Percentiles rank a stretch among this genome's conserved stretches.
Evolutionary conservation across 2,113 vertebrate genomes (phyloP).

Genomic region (Hirundichthys speculiger): DNA sequence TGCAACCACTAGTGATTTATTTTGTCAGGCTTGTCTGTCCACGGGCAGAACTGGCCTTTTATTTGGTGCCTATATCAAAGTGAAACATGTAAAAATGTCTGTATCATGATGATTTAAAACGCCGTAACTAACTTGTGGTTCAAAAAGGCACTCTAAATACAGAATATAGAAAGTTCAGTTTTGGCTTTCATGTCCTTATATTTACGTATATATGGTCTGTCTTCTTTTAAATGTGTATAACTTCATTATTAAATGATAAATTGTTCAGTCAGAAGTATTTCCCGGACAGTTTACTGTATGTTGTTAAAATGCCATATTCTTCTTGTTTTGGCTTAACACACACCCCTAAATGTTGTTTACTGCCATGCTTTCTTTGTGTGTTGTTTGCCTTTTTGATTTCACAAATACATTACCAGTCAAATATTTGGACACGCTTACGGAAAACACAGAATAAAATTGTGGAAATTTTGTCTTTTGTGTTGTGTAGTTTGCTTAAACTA

Average conservation of each 20-base stretch:
- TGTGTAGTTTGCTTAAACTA: slow-evolving; percentile 31
- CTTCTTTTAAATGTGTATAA: no score
- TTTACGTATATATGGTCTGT: neutral
- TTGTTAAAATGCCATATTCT: neutral
- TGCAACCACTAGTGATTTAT: neutral
- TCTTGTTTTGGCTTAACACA: slow-evolving; percentile 13
- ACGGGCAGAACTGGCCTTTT: no score
- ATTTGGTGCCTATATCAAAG: no score
- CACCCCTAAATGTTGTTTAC: slow-evolving; percentile 4
- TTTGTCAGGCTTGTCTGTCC: no score
- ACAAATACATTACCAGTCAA: slow-evolving; percentile 9
- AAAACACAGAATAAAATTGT: slow-evolving; percentile 14
- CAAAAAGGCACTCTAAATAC: no score
- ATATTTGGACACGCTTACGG: neutral
- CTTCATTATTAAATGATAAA: neutral
- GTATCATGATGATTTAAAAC: no score
- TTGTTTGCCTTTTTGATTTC: neutral
- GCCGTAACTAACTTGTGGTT: no score
- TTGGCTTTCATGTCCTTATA: neutral
- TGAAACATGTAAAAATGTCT: no score
- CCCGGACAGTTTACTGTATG: neutral
- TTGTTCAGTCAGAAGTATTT: neutral
- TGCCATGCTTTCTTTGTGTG: slow-evolving; percentile 11
- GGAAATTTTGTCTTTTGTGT: slow-evolving; percentile 24
- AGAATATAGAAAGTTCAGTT: neutral